Conservation (phyloP, 2,113 vertebrate species). For the Vombatus ursinus region DNA sequence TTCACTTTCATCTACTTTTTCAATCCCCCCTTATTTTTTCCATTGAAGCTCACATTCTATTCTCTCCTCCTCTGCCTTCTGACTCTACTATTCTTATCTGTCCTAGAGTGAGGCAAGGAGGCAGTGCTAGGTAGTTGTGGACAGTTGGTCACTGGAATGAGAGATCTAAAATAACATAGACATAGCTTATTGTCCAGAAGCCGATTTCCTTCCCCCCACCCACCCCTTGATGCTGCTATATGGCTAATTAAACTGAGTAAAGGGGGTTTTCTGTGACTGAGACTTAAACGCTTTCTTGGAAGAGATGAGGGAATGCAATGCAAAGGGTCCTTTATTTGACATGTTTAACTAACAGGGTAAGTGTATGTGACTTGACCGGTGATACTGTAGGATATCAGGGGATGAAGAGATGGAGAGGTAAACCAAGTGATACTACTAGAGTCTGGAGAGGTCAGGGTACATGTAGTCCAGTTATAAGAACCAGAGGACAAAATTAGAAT, state of each 20-base stretch:
- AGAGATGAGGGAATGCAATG: neutral
- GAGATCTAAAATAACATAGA: conserved; percentile 20
- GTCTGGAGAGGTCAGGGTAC: neutral
- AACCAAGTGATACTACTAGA: neutral
- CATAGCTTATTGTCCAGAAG: neutral
- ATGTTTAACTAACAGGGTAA: neutral
- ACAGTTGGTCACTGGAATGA: neutral
- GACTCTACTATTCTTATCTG: neutral
- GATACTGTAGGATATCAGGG: neutral
- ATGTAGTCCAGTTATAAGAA: neutral
- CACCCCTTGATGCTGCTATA: neutral
- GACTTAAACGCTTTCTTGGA: neutral
- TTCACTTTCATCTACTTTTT: neutral
- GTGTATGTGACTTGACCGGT: neutral
- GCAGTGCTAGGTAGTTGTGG: neutral
- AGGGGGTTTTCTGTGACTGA: neutral
- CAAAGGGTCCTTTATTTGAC: neutral
- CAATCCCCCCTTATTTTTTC: neutral
- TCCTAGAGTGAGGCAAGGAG: neutral
- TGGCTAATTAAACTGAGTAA: neutral
- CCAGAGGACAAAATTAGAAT: neutral
- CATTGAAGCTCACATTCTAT: neutral
- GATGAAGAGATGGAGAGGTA: neutral
- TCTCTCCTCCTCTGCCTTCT: neutral
- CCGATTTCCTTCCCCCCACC: neutral